phyloP scores from a whole-genome alignment of 2,888 invertebrate genomes.

The Quadroppia sp. region DNA sequence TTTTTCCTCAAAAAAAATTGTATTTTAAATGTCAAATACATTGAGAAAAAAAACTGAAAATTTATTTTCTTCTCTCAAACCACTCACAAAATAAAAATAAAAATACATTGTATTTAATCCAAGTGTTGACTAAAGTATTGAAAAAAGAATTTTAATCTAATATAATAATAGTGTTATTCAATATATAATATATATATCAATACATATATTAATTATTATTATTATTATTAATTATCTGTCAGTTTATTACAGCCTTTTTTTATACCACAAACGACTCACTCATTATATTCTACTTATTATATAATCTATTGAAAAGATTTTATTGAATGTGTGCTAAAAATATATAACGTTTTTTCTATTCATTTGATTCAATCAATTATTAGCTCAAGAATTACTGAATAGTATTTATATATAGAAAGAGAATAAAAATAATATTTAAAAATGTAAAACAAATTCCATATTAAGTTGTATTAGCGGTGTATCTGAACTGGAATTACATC shows the following conservation, averaged over 20 bases:
- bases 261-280: conserved; percentile 23
- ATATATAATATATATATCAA: conserved; percentile 21
- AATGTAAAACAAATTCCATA: neutral
- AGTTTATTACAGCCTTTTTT: conserved; percentile 17
- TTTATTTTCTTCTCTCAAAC: too few relatives aligned
- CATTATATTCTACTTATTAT: conserved; percentile 24
- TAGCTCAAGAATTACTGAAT: conserved; percentile 20
- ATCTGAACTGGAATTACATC: conserved; percentile 8
- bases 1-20: too few relatives aligned
- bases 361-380: conserved; percentile 17
- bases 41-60: too few relatives aligned
- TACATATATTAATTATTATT: conserved; percentile 22
- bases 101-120: conserved; percentile 11
- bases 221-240: conserved; percentile 9
- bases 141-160: neutral
- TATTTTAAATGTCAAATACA: too few relatives aligned
- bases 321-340: conserved; percentile 31
- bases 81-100: neutral
- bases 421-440: neutral
- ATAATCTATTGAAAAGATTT: conserved; percentile 25
- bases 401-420: conserved; percentile 4
- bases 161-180: conserved; percentile 30
- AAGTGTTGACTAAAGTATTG: conserved; percentile 14
- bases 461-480: neutral
- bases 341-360: neutral